phyloP scores from a whole-genome alignment of 2,888 invertebrate species.

The Hypercompe scribonia region DNA sequence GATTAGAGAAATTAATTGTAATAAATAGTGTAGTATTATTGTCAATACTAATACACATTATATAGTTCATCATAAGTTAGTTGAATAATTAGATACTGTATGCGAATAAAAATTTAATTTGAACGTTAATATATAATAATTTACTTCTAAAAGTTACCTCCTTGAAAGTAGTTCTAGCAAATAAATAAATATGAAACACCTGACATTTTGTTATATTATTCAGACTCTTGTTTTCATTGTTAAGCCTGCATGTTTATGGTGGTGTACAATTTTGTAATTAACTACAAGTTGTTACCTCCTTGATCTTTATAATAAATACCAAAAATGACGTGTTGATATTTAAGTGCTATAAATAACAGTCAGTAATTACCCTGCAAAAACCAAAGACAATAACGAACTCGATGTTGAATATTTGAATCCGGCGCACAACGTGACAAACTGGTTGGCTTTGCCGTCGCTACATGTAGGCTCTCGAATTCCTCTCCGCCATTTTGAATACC shows the following conservation, averaged over 20 bases:
- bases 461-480: constrained; percentile 84
- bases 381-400: constrained; percentile 36
- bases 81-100: neutral
- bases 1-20: neutral
- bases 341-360: constrained; percentile 15
- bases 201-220: neutral
- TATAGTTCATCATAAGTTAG: neutral
- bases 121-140: neutral
- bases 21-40: neutral
- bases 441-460: constrained; percentile 62
- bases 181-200: neutral
- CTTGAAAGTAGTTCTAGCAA: neutral
- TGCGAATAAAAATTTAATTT: neutral
- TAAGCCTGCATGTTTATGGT: neutral
- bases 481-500: constrained; percentile 85
- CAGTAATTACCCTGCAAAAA: constrained; percentile 26
- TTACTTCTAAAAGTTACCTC: neutral
- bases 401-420: constrained; percentile 30
- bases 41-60: neutral
- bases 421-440: constrained; percentile 35
- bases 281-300: neutral
- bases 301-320: neutral
- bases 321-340: neutral
- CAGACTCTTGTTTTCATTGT: neutral
- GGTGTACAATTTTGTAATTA: neutral